Base-by-base conservation (phyloP, 1,140 invertebrate genomes). In the Drosophila pandora region DNA sequence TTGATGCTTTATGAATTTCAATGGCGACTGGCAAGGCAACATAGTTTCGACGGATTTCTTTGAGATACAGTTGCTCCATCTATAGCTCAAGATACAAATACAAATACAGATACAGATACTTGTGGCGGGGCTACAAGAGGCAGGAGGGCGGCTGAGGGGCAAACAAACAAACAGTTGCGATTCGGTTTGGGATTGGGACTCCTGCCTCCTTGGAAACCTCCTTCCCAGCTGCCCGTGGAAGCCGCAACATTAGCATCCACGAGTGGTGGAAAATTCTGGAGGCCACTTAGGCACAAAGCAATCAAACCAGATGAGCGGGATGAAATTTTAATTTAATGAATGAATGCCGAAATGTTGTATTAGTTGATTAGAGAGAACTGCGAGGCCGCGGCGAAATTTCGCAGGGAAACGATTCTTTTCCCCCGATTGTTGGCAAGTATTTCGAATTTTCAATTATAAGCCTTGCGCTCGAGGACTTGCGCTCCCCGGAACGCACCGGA, bases 251-350 rank as follows among this genome's bases (percentile, higher is more conserved):
- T 52, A 69, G 47, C 30, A 43, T 10, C n/a, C 25, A n/a, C n/a
- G 21, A 34, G n/a, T 37, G 76, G 50, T 12, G 43, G 57, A 47
- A 60, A 22, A 22, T 37, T 21, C 13, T 55, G 56, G 10, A 23
- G 54, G 82, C 73, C 82, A 88, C 82, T 88, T 82, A 68, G 82
- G 82, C 83, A 56, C 82, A 82, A 64, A 60, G 82, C 82, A 87
- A 87, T 87, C 82, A 88, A 87, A 82, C 49, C 78, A 82, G 82
- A 82, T 88, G 78, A 87, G 82, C 82, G 65, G 83, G 80, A 87
- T 87, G 82, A 87, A 87, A 87, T 88, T 87, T 87, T 87, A 87
- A 87, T 87, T 87, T 87, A 87, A 87, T 87, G 82, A 87, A 88
- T 87, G 83, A 88, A 88, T 82, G 74, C 83, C 70, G 54, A 82